These are phyloP conservation scores for Trinorchestia longiramus DNA, from an alignment of 1,140 invertebrate species.

Conservation along the genomic window DNA sequence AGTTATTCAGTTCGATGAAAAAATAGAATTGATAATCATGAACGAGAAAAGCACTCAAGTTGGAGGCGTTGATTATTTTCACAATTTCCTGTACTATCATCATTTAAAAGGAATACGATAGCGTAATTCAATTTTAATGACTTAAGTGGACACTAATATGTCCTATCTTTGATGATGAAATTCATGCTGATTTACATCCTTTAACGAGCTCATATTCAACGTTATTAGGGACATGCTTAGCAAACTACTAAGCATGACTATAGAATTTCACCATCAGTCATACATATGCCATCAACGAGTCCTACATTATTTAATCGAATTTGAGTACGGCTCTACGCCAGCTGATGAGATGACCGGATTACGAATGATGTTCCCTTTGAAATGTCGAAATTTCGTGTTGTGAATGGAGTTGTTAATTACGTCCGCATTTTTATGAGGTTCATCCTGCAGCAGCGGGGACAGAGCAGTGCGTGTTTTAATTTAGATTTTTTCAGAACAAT, in stretches of 20 bases:
- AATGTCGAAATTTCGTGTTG: not conserved
- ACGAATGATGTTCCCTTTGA: not conserved
- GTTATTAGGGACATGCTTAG: not conserved
- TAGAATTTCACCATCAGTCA: not conserved
- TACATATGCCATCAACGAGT: not conserved
- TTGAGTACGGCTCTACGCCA: not conserved
- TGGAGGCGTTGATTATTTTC: not conserved
- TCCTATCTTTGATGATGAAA: not conserved
- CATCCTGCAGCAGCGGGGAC: not conserved
- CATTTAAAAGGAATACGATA: not conserved
- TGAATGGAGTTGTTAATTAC: constrained; percentile 1
- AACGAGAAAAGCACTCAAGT: not conserved
- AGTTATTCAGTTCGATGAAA: too few species aligned
- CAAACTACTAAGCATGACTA: not conserved
- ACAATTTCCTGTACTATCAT: not conserved
- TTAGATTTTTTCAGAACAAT: not conserved
- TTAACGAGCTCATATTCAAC: not conserved
- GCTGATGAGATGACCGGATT: not conserved
- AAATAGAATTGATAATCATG: too few species aligned
- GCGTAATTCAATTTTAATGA: not conserved
- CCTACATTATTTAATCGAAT: not conserved
- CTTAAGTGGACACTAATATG: not conserved
- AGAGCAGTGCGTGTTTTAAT: not conserved
- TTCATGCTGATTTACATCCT: not conserved
- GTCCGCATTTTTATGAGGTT: not conserved